Base-by-base conservation (phyloP, 53 echinoderm and acorn worm genomes). In the Apostichopus leukothele region DNA sequence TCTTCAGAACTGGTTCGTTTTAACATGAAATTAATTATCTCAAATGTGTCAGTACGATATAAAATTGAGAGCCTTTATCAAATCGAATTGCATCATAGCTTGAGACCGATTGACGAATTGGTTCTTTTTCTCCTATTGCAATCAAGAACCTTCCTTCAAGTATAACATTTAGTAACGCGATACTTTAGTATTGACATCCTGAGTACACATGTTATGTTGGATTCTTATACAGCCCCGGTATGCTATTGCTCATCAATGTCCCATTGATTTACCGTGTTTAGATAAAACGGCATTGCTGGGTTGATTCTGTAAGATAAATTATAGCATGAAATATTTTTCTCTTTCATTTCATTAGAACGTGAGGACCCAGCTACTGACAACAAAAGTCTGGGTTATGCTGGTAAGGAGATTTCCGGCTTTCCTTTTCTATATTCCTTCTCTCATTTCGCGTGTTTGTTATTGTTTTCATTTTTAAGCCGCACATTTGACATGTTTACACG, bases 381-480 rank as follows among this genome's bases (percentile, higher is more conserved):
- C 94, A 7, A 94, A 91, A 61, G 90, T 94, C 23, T 94, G 94
- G 94, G 89, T 94, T 4, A 89, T 88, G 81, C 92, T 92, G 90
- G 94, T 94, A 90, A 75, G 90, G 39, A 19, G 39, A 12, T 83
- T 57, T 63, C 11, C 16, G 63, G 13, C 16, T 71, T 19, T 71
- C 18, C 18, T 19, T 19, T 71, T 18, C 14, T 13, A 5, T n/a
- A 5, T 16, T 67, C 5, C 14, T 68, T 14, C 19, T 13, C 19
- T 16, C 19, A 5, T 12, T 68, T 14, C 19, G 11, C 19, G 68
- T 68, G 68, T 68, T 14, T 68, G 16, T 68, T 68, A 13, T n/a
- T 68, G 16, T 68, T n/a, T 18, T 68, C 19, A 68, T 68, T 68
- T 68, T 68, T 5, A 12, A 18, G 16, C 11, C 68, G 11, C 16